These are phyloP conservation scores for Chrysopa pallens DNA, from an alignment of 1,140 invertebrate genomes.

Conservation along the genomic window DNA sequence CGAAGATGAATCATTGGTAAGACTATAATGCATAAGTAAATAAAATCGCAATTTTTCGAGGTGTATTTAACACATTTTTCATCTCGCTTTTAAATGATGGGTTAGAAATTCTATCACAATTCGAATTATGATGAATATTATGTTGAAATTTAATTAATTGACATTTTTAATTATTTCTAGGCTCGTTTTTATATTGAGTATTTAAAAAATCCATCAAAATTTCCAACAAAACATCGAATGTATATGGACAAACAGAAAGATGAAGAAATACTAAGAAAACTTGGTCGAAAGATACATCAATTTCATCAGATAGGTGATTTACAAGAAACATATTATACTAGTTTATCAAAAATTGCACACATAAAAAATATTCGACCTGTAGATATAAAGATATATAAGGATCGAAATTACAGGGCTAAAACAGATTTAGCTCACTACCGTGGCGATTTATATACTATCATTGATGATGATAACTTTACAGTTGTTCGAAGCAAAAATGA, in stretches of 20 bases:
- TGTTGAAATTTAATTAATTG: no score
- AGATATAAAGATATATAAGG: not conserved
- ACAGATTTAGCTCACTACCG: no score
- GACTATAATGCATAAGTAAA: no score
- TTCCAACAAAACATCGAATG: conserved; percentile 31
- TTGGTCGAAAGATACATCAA: conserved; percentile 4
- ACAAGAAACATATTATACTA: conserved; percentile 11
- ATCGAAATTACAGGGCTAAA: not conserved
- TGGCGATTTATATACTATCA: no score
- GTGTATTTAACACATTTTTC: no score
- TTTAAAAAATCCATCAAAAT: conserved; percentile 20
- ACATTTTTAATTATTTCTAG: conserved; percentile 25
- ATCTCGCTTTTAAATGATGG: no score
- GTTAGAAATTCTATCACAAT: no score
- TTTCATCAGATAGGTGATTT: conserved; percentile 9
- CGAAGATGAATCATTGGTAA: no score
- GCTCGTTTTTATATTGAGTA: conserved; percentile 29
- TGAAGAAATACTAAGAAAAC: conserved; percentile 5
- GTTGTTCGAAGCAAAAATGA: no score
- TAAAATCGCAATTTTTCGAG: no score
- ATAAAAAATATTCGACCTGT: conserved; percentile 4
- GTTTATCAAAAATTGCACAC: conserved; percentile 10
- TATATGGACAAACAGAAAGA: conserved; percentile 23
- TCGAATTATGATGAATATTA: no score
- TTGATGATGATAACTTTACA: no score